phyloP scores from a whole-genome alignment of 2,797 vertebrate genomes.

The Falco rusticolus region DNA sequence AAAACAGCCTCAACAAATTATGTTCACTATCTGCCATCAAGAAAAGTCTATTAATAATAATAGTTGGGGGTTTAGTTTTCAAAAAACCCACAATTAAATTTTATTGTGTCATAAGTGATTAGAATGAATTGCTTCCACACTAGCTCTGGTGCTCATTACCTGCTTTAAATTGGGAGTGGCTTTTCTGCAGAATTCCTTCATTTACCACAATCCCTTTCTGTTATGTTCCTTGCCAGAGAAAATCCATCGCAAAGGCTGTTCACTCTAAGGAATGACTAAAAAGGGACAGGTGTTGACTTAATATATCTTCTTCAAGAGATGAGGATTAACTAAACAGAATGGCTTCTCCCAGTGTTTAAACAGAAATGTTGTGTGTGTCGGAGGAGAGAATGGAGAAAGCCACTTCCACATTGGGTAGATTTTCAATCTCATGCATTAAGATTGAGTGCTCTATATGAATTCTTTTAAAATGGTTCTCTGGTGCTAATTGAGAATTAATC shows the following conservation, averaged over 20 bases:
- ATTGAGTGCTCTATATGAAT: neutral
- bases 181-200: slow-evolving; percentile 63
- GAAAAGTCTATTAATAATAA: slow-evolving; percentile 76
- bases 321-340: slow-evolving; percentile 55
- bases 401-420: neutral
- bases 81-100: slow-evolving; percentile 78
- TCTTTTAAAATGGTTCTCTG: neutral
- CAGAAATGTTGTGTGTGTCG: slow-evolving; percentile 33
- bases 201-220: slow-evolving; percentile 63
- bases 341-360: slow-evolving; percentile 47
- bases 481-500: neutral
- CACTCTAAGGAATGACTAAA: slow-evolving; percentile 53
- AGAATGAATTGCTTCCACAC: slow-evolving; percentile 76
- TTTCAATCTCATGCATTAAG: neutral
- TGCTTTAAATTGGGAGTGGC: slow-evolving; percentile 66
- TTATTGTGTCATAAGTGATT: slow-evolving; percentile 79
- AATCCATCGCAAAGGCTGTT: slow-evolving; percentile 47
- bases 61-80: slow-evolving; percentile 69
- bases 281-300: slow-evolving; percentile 66
- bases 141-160: slow-evolving; percentile 64
- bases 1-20: slow-evolving; percentile 69
- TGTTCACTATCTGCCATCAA: slow-evolving; percentile 45
- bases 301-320: slow-evolving; percentile 56
- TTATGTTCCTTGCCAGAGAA: slow-evolving; percentile 54
- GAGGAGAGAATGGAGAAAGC: slow-evolving; percentile 27